phyloP scores from a whole-genome alignment of 1,140 invertebrate species.

The Mesaphorura yosii region DNA sequence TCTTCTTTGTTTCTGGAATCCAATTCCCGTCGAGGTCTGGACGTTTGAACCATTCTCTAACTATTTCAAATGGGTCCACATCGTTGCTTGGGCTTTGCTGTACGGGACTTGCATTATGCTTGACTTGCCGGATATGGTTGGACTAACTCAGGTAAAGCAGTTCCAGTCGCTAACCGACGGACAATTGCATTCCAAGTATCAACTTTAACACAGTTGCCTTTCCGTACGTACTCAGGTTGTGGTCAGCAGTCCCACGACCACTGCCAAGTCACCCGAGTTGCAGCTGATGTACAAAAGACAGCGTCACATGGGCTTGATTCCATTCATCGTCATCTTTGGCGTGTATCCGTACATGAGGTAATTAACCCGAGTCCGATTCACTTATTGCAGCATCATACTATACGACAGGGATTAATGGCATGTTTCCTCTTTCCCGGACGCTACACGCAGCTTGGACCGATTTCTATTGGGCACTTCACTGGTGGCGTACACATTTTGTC shows the following conservation, averaged over 20 bases:
- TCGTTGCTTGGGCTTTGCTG: conserved; percentile 20
- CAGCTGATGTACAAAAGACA: conserved; percentile 14
- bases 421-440: neutral
- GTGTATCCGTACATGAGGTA: conserved; percentile 24
- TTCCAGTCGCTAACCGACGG: neutral
- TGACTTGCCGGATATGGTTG: conserved; percentile 26
- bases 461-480: conserved; percentile 1
- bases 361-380: neutral
- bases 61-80: conserved; percentile 5
- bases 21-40: conserved; percentile 14
- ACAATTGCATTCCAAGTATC: neutral
- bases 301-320: conserved; percentile 28
- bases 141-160: conserved; percentile 22
- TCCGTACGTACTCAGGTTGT: conserved; percentile 16
- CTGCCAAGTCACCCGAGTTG: conserved; percentile 19
- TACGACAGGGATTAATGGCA: neutral
- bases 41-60: neutral
- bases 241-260: conserved; percentile 8
- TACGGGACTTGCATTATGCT: conserved; percentile 26
- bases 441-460: conserved; percentile 22
- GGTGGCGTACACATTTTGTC: conserved; percentile 9
- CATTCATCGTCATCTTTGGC: conserved; percentile 13
- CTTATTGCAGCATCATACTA: neutral
- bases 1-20: conserved; percentile 14
- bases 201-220: neutral